These are phyloP conservation scores for Drosophila nr. perissopoda DNA, from an alignment of 2,888 invertebrate genomes.

Conservation along the genomic window DNA sequence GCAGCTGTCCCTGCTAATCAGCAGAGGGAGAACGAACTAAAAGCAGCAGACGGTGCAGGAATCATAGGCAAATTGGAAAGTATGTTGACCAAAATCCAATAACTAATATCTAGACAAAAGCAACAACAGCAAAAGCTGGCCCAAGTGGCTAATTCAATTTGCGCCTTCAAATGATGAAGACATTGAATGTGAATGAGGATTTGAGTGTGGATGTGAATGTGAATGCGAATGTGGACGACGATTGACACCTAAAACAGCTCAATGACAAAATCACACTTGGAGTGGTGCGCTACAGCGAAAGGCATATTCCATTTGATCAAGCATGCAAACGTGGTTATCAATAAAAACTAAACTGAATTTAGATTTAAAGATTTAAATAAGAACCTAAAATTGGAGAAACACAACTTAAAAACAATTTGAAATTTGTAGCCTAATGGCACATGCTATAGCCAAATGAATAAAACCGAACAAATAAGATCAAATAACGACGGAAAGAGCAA, in stretches of 20 bases:
- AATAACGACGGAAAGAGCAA: slow-evolving; percentile 3
- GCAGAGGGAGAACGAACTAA: neutral
- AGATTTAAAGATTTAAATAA: neutral
- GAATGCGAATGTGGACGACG: slow-evolving; percentile 18
- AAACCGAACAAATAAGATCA: slow-evolving; percentile 23
- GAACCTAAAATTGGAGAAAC: neutral
- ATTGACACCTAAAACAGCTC: slow-evolving; percentile 49
- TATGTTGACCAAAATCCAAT: slow-evolving; percentile 55
- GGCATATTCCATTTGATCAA: slow-evolving; percentile 12
- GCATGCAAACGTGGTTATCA: neutral
- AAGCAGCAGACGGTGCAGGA: neutral
- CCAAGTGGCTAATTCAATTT: slow-evolving; percentile 74
- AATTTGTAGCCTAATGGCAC: slow-evolving; percentile 7
- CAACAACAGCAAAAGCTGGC: slow-evolving; percentile 8
- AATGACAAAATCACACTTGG: slow-evolving; percentile 61
- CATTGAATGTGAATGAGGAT: slow-evolving; percentile 29
- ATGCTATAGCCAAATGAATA: slow-evolving; percentile 17
- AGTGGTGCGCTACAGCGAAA: neutral
- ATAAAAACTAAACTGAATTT: neutral
- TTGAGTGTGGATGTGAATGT: slow-evolving; percentile 15
- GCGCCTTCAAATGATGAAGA: slow-evolving; percentile 37
- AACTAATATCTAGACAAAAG: slow-evolving; percentile 23
- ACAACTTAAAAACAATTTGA: neutral
- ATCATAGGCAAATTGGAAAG: slow-evolving; percentile 39
- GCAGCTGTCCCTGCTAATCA: slow-evolving; percentile 47